Conservation (phyloP, 2,113 vertebrate genomes). For the Chelonoidis abingdonii region DNA sequence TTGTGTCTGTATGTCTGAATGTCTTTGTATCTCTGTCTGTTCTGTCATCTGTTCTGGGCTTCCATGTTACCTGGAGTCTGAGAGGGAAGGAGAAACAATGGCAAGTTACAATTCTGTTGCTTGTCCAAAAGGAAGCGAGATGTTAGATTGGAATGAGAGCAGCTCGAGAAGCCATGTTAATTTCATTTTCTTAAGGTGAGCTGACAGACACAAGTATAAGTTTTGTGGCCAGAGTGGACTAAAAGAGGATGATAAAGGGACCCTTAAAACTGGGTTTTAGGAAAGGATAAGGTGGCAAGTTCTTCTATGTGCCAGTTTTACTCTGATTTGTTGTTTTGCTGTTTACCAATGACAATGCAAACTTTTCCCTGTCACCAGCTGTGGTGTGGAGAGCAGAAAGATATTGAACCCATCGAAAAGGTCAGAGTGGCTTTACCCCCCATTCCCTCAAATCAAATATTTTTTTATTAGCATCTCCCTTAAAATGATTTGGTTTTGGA, state of each 20-base stretch:
- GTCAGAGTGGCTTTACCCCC: rapidly evolving
- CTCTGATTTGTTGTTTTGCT: background rate
- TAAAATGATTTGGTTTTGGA: background rate
- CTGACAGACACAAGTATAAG: too few relatives aligned
- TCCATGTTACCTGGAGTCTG: background rate
- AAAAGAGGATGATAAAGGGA: background rate
- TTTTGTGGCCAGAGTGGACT: background rate
- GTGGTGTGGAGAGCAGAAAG: background rate
- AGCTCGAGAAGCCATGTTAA: background rate
- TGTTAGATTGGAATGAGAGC: rapidly evolving
- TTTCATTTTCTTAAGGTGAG: background rate
- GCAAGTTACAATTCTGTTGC: background rate
- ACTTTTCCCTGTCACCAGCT: background rate
- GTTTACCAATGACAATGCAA: background rate
- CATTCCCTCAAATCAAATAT: rapidly evolving
- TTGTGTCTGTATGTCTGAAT: background rate
- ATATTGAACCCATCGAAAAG: background rate
- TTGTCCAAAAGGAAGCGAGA: background rate
- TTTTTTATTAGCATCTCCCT: background rate
- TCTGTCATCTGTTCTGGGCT: background rate
- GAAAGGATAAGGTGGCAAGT: rapidly evolving
- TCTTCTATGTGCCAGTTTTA: rapidly evolving
- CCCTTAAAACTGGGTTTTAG: background rate
- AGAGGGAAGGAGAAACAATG: background rate
- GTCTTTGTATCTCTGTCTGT: background rate